Percentiles rank a stretch among this genome's conserved stretches.
Evolutionary conservation across 2,113 vertebrate species (phyloP).

Genomic region (Lipophrys pholis): DNA sequence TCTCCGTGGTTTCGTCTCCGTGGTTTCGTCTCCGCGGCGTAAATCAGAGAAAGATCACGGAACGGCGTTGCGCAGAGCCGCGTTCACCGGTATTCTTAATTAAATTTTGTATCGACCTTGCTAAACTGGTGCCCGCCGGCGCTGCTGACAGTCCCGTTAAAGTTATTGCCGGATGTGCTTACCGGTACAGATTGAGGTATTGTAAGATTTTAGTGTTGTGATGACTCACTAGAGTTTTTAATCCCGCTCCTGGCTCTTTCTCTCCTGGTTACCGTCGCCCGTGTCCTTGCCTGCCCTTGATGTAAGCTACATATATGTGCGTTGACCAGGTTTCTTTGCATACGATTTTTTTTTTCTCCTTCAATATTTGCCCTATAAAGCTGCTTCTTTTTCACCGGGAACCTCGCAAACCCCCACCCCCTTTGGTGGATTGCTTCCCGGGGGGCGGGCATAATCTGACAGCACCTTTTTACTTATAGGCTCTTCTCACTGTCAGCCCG

Average conservation of each 20-base stretch:
- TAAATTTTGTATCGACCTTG: slow-evolving; percentile 70
- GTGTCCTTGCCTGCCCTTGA: slow-evolving; percentile 13
- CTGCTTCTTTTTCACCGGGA: neutral
- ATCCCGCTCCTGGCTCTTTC: slow-evolving; percentile 6
- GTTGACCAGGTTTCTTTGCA: too few species aligned
- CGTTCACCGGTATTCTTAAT: slow-evolving; percentile 61
- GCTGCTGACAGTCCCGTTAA: slow-evolving; percentile 60
- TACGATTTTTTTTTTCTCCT: too few species aligned
- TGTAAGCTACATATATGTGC: neutral
- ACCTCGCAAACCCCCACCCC: neutral
- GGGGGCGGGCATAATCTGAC: slow-evolving; percentile 66
- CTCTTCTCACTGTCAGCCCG: slow-evolving; percentile 61
- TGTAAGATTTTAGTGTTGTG: slow-evolving; percentile 54
- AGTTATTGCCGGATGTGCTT: slow-evolving; percentile 46
- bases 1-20: too few species aligned
- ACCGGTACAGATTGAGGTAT: slow-evolving; percentile 46
- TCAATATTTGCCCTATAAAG: too few species aligned
- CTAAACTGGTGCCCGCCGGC: slow-evolving; percentile 56
- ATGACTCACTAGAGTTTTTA: slow-evolving; percentile 46
- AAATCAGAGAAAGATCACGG: too few species aligned
- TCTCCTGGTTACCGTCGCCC: neutral
- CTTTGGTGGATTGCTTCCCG: slow-evolving; percentile 31
- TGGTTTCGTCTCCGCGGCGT: too few species aligned
- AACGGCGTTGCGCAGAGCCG: too few species aligned
- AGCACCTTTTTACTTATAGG: slow-evolving; percentile 60